These are phyloP conservation scores for Galagoides demidoff DNA, from an alignment of 2,797 vertebrate genomes.

Conservation along the genomic window DNA sequence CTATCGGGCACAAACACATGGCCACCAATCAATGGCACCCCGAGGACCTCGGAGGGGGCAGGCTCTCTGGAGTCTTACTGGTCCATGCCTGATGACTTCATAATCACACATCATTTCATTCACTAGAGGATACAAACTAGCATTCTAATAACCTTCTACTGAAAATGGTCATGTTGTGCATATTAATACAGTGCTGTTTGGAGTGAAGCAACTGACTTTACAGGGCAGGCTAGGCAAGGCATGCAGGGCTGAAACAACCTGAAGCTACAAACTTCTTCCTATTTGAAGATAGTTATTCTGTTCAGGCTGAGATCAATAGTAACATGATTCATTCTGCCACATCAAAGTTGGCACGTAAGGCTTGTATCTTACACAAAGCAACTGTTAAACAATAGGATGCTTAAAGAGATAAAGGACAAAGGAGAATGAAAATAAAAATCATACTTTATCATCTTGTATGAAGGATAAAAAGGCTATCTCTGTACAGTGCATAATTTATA, in stretches of 20 bases:
- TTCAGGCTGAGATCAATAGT: slow-evolving; percentile 82
- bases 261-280: slow-evolving; percentile 85
- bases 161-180: slow-evolving; percentile 91
- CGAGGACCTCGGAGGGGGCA: slow-evolving; percentile 93
- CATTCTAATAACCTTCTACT: slow-evolving; percentile 94
- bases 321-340: slow-evolving; percentile 86
- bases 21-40: slow-evolving; percentile 99
- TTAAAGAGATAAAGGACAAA: slow-evolving; percentile 87
- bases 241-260: slow-evolving; percentile 82
- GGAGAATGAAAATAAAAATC: slow-evolving; percentile 86
- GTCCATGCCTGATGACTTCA: slow-evolving; percentile 99
- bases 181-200: slow-evolving; percentile 89
- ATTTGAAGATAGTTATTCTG: slow-evolving; percentile 84
- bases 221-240: slow-evolving; percentile 79
- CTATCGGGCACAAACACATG: slow-evolving; percentile 99
- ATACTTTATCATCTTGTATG: slow-evolving; percentile 83
- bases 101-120: slow-evolving; percentile 99
- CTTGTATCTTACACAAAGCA: slow-evolving; percentile 87
- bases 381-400: slow-evolving; percentile 88
- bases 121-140: slow-evolving; percentile 95
- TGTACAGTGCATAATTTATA: background rate
- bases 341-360: slow-evolving; percentile 87
- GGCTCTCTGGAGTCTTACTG: slow-evolving; percentile 93
- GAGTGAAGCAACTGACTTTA: slow-evolving; percentile 82
- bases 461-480: slow-evolving; percentile 27